Base-by-base conservation (phyloP, 1,140 invertebrate species). In the Tribolium madens region DNA sequence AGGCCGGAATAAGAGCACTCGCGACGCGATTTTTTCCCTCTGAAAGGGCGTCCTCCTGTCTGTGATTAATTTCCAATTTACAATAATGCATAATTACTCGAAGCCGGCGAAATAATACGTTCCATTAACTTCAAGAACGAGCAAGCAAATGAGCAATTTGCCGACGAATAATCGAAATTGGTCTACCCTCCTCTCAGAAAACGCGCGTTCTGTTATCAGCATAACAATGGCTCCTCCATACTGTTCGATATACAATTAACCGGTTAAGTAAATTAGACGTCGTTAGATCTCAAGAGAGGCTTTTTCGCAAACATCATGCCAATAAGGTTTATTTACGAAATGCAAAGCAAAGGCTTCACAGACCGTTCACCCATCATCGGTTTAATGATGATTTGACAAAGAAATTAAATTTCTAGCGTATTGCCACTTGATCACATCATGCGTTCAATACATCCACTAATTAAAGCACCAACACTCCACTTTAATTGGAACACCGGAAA, bases 71-170 rank as follows among this genome's bases (percentile, higher is more conserved):
- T 50, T 26, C 46, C 70, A 72, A 72, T 72, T 72, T 48, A 47
- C 69, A 47, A 47, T 71, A 48, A 64, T 64, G 57, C 57, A 64
- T 64, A 64, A 64, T 64, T 64, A 64, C 57, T 64, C 12, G 69
- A 48, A 71, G 42, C 69, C 10, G 15, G 70, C 68, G 46, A 72
- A 72, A 72, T 72, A 72, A 72, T 72, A 72, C 70, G 70, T 50
- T 50, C 70, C 70, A 72, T 72, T 72, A 72, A 72, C 70, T 72
- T 50, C 50, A 48, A 52, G 46, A 72, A 72, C 46, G 70, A 33
- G 47, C 42, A 52, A 72, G 46, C 18, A 71, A 71, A 71, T 71
- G 70, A 50, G 46, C 70, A 72, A 72, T 72, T 72, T 72, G 70
- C 46, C 26, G 57, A 10, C 52, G 57, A 64, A 64, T 64, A 64